A percentile compares a stretch with the other conserved stretches of the same genome.
Conservation (phyloP, 1,140 invertebrate genomes). For the Drosophila bipectinata region DNA sequence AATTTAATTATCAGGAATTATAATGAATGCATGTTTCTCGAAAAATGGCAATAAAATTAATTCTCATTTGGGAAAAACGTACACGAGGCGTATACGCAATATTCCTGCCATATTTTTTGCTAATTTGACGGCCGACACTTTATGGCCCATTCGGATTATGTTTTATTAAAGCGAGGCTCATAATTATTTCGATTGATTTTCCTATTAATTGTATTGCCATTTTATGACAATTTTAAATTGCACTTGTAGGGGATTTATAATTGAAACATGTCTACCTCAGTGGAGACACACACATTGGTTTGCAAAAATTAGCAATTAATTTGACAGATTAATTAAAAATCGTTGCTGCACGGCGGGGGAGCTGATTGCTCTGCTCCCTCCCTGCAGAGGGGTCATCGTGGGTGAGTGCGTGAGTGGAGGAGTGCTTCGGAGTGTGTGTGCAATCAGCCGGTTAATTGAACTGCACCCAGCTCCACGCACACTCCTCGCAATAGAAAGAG, state of each 20-base stretch:
- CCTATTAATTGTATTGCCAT: constrained; percentile 3
- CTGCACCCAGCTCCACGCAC: constrained; percentile 61
- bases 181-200: constrained; percentile 37
- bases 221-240: constrained; percentile 6
- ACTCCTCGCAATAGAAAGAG: background rate
- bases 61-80: background rate
- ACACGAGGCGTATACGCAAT: background rate
- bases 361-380: constrained; percentile 7
- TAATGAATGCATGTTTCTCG: background rate
- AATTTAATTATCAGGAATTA: background rate
- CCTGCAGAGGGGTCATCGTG: constrained; percentile 12
- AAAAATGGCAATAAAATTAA: background rate
- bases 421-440: constrained; percentile 56
- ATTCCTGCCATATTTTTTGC: background rate
- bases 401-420: constrained; percentile 24
- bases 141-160: background rate
- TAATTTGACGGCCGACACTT: constrained; percentile 24
- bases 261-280: background rate
- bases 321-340: constrained; percentile 68
- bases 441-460: constrained; percentile 80
- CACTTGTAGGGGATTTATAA: background rate
- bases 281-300: background rate
- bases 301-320: constrained; percentile 55
- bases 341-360: constrained; percentile 14
- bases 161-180: background rate